These are phyloP conservation scores for Cossypha polioptera DNA, from an alignment of 2,797 vertebrate genomes.

Conservation along the genomic window DNA sequence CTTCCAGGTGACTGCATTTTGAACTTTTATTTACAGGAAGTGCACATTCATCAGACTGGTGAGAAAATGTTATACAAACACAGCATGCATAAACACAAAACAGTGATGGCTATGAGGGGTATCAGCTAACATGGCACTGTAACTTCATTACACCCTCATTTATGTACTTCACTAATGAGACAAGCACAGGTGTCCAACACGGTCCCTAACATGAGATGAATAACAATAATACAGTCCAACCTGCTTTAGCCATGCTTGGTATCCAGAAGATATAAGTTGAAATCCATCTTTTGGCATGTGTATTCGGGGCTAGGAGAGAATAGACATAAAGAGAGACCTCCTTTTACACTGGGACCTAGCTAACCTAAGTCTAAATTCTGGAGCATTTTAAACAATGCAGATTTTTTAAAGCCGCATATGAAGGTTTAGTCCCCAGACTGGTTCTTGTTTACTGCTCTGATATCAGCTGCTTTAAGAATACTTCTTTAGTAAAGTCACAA, in stretches of 20 bases:
- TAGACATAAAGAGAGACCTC: slow-evolving; percentile 73
- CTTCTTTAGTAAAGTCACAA: not conserved
- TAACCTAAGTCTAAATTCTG: slow-evolving; percentile 62
- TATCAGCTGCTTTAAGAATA: not conserved
- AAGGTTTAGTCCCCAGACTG: slow-evolving; percentile 10
- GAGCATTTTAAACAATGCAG: slow-evolving; percentile 27
- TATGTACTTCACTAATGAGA: slow-evolving; percentile 72
- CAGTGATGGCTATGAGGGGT: slow-evolving; percentile 62
- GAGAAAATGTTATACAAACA: slow-evolving; percentile 63
- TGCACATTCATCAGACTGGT: slow-evolving; percentile 50
- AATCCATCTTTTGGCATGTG: slow-evolving; percentile 77
- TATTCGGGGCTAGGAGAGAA: slow-evolving; percentile 76
- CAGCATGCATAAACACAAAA: slow-evolving; percentile 67
- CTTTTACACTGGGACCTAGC: slow-evolving; percentile 72
- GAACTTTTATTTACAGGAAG: slow-evolving; percentile 64
- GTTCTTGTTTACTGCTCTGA: not conserved
- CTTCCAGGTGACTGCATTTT: slow-evolving; percentile 61
- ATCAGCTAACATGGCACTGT: slow-evolving; percentile 57
- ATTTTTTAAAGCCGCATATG: not conserved
- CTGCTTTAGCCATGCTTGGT: slow-evolving; percentile 77
- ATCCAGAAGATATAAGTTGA: slow-evolving; percentile 74
- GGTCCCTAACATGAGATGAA: slow-evolving; percentile 69
- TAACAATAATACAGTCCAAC: slow-evolving; percentile 74
- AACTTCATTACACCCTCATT: slow-evolving; percentile 62
- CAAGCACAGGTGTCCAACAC: slow-evolving; percentile 70